Percentiles rank a stretch among this genome's conserved stretches.
phyloP scores from a whole-genome alignment of 2,113 vertebrate genomes.

The Hemicordylus capensis region DNA sequence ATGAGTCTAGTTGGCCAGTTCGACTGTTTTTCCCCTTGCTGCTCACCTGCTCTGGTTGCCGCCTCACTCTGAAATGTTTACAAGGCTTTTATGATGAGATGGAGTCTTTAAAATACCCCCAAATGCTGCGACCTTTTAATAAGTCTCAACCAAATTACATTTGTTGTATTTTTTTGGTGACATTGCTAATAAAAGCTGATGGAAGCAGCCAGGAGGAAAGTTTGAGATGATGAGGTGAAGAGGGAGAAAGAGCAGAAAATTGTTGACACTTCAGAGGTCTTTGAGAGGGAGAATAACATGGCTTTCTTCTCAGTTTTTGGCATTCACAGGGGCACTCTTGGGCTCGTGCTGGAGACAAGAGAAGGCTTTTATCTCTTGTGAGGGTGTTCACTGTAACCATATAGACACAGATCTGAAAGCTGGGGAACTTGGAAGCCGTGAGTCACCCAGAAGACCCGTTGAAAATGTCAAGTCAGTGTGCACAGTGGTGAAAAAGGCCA shows the following conservation, averaged over 20 bases:
- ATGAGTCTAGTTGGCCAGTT: not conserved
- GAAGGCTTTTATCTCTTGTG: not conserved
- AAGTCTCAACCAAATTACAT: not conserved
- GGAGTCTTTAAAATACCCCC: not conserved
- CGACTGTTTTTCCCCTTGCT: not conserved
- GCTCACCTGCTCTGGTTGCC: rapidly evolving
- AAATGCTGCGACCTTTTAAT: rapidly evolving
- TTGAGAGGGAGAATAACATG: not conserved
- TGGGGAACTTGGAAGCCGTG: no score
- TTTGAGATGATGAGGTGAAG: not conserved
- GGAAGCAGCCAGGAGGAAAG: not conserved
- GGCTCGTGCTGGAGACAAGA: not conserved
- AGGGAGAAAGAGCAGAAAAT: not conserved
- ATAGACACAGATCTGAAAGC: no score
- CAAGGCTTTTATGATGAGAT: rapidly evolving
- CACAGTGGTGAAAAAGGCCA: no score
- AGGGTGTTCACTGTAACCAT: not conserved
- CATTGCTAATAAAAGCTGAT: rapidly evolving
- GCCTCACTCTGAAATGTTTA: not conserved
- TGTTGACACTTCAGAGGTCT: not conserved
- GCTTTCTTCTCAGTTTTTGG: not conserved
- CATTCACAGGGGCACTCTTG: not conserved
- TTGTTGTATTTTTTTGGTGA: no score
- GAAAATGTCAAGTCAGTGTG: no score
- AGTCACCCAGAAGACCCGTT: no score